phyloP scores from a whole-genome alignment of 2,113 vertebrate genomes.

The Nothobranchius kuhntae region DNA sequence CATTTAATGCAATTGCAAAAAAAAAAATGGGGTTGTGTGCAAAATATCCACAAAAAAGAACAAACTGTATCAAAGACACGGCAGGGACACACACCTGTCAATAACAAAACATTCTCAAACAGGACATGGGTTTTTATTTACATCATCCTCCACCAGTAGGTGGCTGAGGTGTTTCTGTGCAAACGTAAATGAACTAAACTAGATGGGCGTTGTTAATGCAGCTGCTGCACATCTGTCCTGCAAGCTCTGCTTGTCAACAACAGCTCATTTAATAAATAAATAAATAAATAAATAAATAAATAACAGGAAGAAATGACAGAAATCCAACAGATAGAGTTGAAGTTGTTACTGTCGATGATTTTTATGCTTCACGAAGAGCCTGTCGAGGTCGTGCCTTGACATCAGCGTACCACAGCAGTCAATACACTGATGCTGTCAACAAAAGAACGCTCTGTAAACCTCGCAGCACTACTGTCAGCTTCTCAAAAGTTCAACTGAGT shows the following conservation, averaged over 20 bases:
- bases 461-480: slow-evolving; percentile 53
- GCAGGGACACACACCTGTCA: too few species aligned
- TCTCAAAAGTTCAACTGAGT: slow-evolving; percentile 56
- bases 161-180: neutral
- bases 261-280: slow-evolving; percentile 22
- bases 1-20: neutral
- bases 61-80: neutral
- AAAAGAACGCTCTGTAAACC: slow-evolving; percentile 52
- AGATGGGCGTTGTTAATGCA: neutral
- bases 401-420: slow-evolving; percentile 52
- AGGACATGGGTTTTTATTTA: too few species aligned
- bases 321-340: slow-evolving; percentile 39
- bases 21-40: neutral
- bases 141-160: too few species aligned
- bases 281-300: neutral
- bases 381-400: slow-evolving; percentile 61
- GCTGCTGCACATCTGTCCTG: slow-evolving; percentile 4
- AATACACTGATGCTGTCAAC: slow-evolving; percentile 54
- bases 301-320: slow-evolving; percentile 30
- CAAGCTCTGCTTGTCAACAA: slow-evolving; percentile 19
- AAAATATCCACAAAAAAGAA: neutral
- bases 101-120: too few species aligned
- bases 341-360: slow-evolving; percentile 28
- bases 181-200: neutral
- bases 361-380: slow-evolving; percentile 48